Evolutionary conservation across 1,140 invertebrate genomes (phyloP).

Genomic region (Sycophila sp.): DNA sequence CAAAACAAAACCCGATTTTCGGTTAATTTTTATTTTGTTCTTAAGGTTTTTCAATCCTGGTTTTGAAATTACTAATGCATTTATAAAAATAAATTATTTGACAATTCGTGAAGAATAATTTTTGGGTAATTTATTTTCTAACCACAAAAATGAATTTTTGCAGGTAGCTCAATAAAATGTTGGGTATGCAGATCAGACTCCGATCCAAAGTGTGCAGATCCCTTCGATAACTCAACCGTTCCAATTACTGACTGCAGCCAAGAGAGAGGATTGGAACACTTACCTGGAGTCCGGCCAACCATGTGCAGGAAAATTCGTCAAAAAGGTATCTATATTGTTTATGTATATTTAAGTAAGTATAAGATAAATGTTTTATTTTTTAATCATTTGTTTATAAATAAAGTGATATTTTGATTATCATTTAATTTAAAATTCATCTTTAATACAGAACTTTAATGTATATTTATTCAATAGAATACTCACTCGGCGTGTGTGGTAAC

Average conservation of each 20-base stretch:
- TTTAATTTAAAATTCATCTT: neutral
- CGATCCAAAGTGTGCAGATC: slow-evolving; percentile 91
- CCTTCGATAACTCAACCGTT: slow-evolving; percentile 90
- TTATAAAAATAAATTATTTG: too few relatives aligned
- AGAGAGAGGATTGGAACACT: slow-evolving; percentile 72
- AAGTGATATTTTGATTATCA: neutral
- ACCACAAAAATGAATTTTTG: slow-evolving; percentile 29
- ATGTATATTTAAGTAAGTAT: neutral
- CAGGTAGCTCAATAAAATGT: slow-evolving; percentile 84
- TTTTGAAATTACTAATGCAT: neutral
- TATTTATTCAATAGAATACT: too few relatives aligned
- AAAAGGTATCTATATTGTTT: slow-evolving; percentile 74
- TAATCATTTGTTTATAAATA: too few relatives aligned
- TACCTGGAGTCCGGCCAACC: slow-evolving; percentile 76
- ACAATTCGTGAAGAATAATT: too few relatives aligned
- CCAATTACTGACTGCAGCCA: slow-evolving; percentile 87
- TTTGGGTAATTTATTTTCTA: too few relatives aligned
- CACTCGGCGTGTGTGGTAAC: too few relatives aligned
- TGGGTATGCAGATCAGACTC: slow-evolving; percentile 90
- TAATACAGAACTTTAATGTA: too few relatives aligned
- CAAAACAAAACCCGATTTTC: too few relatives aligned
- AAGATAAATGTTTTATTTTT: too few relatives aligned
- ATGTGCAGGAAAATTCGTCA: slow-evolving; percentile 95
- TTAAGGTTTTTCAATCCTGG: neutral
- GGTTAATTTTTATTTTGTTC: neutral